Conservation (phyloP, 2,113 vertebrate genomes). For the Lagopus leucura region DNA sequence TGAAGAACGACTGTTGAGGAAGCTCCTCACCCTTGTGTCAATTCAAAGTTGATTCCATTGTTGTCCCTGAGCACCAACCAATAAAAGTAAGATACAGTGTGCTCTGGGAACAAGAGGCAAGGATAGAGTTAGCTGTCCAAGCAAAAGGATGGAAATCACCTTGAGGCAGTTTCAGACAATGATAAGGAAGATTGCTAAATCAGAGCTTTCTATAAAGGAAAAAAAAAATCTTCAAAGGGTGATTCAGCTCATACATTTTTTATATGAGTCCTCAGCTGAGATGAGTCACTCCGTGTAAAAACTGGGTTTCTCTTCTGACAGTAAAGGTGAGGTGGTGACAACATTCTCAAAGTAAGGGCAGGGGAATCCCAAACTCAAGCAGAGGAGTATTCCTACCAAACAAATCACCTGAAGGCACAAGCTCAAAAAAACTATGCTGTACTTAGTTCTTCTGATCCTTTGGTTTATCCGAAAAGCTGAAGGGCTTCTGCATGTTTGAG, state of each 20-base stretch:
- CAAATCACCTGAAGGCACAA: background rate
- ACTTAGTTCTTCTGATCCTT: background rate
- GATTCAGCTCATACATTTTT: background rate
- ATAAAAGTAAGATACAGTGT: background rate
- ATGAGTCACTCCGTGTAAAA: background rate
- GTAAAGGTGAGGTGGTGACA: background rate
- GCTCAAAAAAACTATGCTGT: background rate
- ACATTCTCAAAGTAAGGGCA: background rate
- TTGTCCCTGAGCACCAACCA: rapidly evolving
- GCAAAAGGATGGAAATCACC: background rate
- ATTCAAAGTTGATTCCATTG: background rate
- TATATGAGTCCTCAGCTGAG: rapidly evolving
- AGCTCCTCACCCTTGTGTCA: background rate
- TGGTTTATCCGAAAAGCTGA: background rate
- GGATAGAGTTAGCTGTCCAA: background rate
- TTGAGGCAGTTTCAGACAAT: background rate
- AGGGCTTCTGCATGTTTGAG: background rate
- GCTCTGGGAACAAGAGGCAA: background rate
- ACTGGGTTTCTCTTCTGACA: background rate
- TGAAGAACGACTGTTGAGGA: background rate
- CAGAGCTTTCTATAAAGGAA: background rate
- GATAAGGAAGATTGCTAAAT: background rate
- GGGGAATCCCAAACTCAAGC: background rate
- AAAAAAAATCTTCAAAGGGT: background rate
- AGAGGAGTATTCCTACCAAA: background rate